phyloP scores from a whole-genome alignment of 2,888 invertebrate species.

The Tortricodes alternella region DNA sequence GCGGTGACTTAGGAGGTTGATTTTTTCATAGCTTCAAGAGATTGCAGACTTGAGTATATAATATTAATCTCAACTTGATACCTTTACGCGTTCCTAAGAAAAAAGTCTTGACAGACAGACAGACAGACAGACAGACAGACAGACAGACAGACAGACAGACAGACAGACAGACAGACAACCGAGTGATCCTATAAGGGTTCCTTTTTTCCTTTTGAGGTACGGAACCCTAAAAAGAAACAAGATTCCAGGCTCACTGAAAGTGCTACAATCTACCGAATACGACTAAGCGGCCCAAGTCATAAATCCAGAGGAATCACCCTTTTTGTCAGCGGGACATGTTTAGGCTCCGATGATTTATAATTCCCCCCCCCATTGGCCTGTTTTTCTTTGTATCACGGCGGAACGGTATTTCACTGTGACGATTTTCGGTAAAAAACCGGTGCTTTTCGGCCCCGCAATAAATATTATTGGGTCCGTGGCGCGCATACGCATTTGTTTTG shows the following conservation, averaged over 20 bases:
- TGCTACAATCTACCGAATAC: not conserved
- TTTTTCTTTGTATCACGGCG: constrained; percentile 27
- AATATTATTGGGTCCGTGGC: constrained; percentile 3
- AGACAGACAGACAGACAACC: no score
- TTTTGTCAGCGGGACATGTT: constrained; percentile 31
- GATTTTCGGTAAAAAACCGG: constrained; percentile 22
- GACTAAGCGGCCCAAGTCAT: not conserved
- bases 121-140: no score
- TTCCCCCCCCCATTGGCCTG: constrained; percentile 17
- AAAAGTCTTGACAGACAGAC: no score
- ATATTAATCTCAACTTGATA: no score
- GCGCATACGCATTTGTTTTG: not conserved
- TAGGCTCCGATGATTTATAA: constrained; percentile 29
- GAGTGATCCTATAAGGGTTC: no score
- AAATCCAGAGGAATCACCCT: constrained; percentile 29
- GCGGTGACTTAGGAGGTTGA: no score
- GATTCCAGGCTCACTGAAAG: not conserved
- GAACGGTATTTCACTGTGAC: constrained; percentile 27
- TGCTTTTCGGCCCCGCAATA: constrained; percentile 21
- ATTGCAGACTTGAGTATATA: no score
- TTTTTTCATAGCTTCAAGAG: no score
- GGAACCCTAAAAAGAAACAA: no score
- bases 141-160: no score
- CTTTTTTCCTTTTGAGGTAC: no score
- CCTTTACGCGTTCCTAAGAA: no score